Evolutionary conservation across 2,888 invertebrate genomes (phyloP), one percentile per base, ranked within the genome.

Genomic region (Halictus ligatus): DNA sequence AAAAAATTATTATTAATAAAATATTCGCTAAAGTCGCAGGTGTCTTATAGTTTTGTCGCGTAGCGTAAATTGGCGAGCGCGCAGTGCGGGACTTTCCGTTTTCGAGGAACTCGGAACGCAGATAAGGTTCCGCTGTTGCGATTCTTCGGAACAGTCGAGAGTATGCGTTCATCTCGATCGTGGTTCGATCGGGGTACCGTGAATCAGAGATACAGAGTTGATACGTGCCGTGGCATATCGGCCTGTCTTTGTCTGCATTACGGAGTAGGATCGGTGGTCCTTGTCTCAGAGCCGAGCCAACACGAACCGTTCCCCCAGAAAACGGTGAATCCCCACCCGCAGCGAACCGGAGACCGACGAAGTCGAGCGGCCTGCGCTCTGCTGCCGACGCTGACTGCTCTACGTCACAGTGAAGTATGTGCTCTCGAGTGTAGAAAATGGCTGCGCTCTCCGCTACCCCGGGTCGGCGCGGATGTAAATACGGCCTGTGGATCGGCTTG

Each of bases 391-490:
- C 89, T 80, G 84, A 86, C 84, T 78, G 83, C 83, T 43, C 92
- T 92, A 94, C 94, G 93, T 94, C 93, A 94, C 94, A 94, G 94
- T 94, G 92, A 94, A 94, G 94, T 94, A 94, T 94, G 94, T 94
- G 94, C 94, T 93, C 93, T 92, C 94, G 94, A 93, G 92, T 92
- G 92, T 94, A 94, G 94, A 95, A 95, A 95, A 95, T 95, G 95
- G 95, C 95, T 94, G 93, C 94, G 94, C 92, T 93, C 93, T 93
- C 92, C 93, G 93, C 92, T 92, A 93, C 87, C 87, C 91, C 93
- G 91, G 93, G 92, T 93, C 91, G 91, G 90, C 91, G 91, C 91
- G 92, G 90, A 92, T 93, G 94, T 94, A 94, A 94, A 94, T 94
- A 93, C 92, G 92, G 93, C 91, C 91, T 94, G 85, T 94, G 93